Evolutionary conservation across 2,888 invertebrate genomes (phyloP).

Genomic region (Spicauda simplicius): DNA sequence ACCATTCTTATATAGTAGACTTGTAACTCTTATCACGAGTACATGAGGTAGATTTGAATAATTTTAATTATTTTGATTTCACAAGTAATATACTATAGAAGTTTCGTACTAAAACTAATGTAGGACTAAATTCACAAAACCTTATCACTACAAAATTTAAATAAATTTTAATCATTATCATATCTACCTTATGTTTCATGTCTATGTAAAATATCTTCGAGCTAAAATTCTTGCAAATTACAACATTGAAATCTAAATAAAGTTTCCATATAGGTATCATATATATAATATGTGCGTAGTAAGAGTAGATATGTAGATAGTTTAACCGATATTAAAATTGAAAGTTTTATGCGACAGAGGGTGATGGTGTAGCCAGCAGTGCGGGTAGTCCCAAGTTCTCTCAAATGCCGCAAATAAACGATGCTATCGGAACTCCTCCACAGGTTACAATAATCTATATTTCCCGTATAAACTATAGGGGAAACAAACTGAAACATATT

Average conservation of each 20-base stretch:
- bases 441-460: constrained; percentile 44
- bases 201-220: too few relatives aligned
- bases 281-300: neutral
- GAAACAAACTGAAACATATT: neutral
- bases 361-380: constrained; percentile 69
- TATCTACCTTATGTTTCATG: too few relatives aligned
- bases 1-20: neutral
- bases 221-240: too few relatives aligned
- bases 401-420: constrained; percentile 58
- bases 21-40: neutral
- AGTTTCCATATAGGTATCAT: neutral
- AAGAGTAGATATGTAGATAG: constrained; percentile 1
- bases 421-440: constrained; percentile 42
- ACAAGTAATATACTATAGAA: neutral
- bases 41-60: neutral
- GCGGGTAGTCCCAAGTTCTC: constrained; percentile 74
- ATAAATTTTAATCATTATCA: neutral
- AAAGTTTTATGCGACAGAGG: constrained; percentile 57
- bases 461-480: neutral
- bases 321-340: neutral
- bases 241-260: too few relatives aligned
- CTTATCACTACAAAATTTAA: too few relatives aligned
- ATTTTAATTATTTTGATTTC: neutral
- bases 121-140: too few relatives aligned
- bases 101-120: too few relatives aligned